Percentiles rank a stretch among this genome's conserved stretches.
These are phyloP conservation scores for Pteruthius melanotis DNA, from an alignment of 2,113 vertebrate genomes.

Conservation along the genomic window DNA sequence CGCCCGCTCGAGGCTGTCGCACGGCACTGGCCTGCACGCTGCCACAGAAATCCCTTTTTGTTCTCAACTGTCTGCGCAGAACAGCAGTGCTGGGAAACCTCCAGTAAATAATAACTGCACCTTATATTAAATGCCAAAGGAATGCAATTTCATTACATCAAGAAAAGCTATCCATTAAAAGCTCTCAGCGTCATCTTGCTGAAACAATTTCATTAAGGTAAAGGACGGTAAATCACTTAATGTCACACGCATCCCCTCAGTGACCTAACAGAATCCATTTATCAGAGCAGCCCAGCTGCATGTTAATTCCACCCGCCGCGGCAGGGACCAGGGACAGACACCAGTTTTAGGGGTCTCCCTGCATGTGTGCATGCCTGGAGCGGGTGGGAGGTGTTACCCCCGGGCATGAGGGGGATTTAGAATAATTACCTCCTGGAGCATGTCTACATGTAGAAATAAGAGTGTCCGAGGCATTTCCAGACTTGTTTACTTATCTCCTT, in stretches of 20 bases:
- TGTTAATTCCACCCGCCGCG: conserved; percentile 79
- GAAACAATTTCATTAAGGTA: conserved; percentile 99
- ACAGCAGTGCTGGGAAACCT: conserved; percentile 73
- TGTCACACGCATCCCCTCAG: conserved; percentile 84
- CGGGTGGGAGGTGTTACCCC: neutral
- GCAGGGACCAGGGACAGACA: conserved; percentile 38
- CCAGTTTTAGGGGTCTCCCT: conserved; percentile 51
- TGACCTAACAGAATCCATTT: conserved; percentile 90
- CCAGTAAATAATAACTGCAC: conserved; percentile 86
- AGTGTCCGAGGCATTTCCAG: neutral
- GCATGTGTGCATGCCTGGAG: neutral
- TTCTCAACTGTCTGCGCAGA: conserved; percentile 71
- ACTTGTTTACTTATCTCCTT: neutral
- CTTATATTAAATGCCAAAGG: conserved; percentile 90
- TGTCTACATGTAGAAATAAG: neutral
- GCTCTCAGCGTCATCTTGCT: conserved; percentile 87
- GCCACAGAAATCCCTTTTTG: conserved; percentile 76
- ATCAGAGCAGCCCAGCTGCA: conserved; percentile 85
- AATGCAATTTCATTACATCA: conserved; percentile 90
- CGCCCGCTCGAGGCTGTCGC: conserved; percentile 36
- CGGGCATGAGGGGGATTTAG: neutral
- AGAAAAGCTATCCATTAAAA: conserved; percentile 90
- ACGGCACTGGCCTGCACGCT: conserved; percentile 53
- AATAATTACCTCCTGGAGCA: conserved; percentile 37
- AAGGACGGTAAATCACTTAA: conserved; percentile 96